Evolutionary conservation across 2,797 vertebrate genomes (phyloP).

Genomic region (Myiothlypis coronata): DNA sequence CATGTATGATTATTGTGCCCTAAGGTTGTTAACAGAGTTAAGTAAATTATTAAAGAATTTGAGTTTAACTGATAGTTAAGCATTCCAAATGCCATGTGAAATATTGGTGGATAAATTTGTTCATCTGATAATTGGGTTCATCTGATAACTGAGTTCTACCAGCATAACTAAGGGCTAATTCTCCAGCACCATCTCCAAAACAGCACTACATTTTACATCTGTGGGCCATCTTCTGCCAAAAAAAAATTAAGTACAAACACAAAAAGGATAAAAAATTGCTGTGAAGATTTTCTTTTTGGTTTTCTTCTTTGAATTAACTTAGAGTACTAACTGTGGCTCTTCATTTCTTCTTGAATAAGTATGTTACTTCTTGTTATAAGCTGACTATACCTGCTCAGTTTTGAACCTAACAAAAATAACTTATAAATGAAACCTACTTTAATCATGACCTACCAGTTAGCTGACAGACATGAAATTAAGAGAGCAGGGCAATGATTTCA

Average conservation of each 20-base stretch:
- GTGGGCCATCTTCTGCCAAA: background rate
- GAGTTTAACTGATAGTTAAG: background rate
- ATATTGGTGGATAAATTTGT: background rate
- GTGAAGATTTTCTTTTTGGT: background rate
- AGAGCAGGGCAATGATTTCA: background rate
- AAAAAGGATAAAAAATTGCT: background rate
- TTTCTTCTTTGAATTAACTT: background rate
- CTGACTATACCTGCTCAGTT: background rate
- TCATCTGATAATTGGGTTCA: background rate
- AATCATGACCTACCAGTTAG: background rate
- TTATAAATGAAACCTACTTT: background rate
- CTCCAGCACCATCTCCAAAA: background rate
- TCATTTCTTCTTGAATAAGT: background rate
- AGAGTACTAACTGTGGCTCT: background rate
- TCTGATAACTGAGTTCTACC: background rate
- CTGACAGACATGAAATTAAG: background rate
- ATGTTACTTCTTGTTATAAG: background rate
- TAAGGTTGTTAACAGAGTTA: background rate
- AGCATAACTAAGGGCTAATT: background rate
- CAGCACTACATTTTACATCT: background rate
- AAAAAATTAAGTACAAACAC: background rate
- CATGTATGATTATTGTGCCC: background rate
- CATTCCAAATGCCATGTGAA: background rate
- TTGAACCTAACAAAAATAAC: background rate
- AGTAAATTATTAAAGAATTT: background rate